Evolutionary conservation across 2,113 vertebrate species (phyloP), one percentile per base, ranked within the genome.

Genomic region (Miniopterus natalensis): DNA sequence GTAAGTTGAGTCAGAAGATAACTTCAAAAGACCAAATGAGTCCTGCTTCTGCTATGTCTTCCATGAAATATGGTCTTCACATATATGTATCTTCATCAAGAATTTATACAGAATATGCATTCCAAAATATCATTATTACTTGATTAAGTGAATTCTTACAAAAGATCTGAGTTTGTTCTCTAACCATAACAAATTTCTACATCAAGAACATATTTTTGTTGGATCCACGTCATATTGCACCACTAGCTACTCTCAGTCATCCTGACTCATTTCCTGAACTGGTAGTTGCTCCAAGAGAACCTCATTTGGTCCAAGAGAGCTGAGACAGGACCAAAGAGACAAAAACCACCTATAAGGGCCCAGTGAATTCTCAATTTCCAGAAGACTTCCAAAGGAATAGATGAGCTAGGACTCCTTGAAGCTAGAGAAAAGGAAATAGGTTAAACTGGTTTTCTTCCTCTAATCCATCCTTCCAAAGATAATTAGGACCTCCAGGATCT

Each of bases 191-290:
- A 92, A 93, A 94, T 85, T 63, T 66, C 77, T 91, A 49, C n/a
- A 57, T 23, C 10, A 49, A 88, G 36, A 94, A 71, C n/a, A 36
- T 80, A 65, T 88, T 87, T 88, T 87, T 95, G n/a, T 94, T 92
- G 95, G 77, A 85, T 12, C 36, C 36, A 29, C n/a, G 7, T 89
- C 55, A 74, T 21, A 0, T 73, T 53, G 55, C 5, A 57, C 29
- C 63, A 73, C 45, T 25, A 79, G 25, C 63, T 51, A 15, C 27
- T 66, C 59, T 92, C 80, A 77, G 74, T 94, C 89, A 93, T 73
- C 51, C 61, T 95, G 91, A 96, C 81, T 94, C 97, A 94, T 94
- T 96, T 95, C 94, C 88, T 94, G 88, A 75, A 77, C 73, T 81
- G 70, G 40, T 23, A 88, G 42, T 68, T 87, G 63, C 75, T 90